Percentiles rank a stretch among this genome's conserved stretches.
These are phyloP conservation scores for Mnemiopsis leidyi DNA, from an alignment of 37 sponge, comb jelly and placozoan genomes.

Conservation along the genomic window DNA sequence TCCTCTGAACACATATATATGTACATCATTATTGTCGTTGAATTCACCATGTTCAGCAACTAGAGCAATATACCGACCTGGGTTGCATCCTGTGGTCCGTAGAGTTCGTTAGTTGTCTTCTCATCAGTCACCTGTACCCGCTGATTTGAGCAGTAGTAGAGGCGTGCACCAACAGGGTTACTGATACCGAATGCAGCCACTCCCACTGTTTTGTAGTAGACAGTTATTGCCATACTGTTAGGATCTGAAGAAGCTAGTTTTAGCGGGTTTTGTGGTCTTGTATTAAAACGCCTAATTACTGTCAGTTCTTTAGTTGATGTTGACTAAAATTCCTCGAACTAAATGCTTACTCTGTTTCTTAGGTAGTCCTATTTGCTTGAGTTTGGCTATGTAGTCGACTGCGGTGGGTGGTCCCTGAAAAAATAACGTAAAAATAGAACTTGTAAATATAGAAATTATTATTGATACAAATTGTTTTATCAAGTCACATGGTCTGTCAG, in stretches of 20 bases:
- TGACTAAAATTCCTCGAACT: no score
- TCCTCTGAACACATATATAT: no score
- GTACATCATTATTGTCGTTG: no score
- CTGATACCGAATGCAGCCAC: conserved; percentile 63
- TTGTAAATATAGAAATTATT: no score
- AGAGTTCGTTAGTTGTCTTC: conserved; percentile 46
- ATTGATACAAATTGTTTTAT: no score
- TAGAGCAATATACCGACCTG: conserved; percentile 1
- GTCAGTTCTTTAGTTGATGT: no score
- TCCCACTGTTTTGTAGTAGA: conserved; percentile 66
- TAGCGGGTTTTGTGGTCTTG: not conserved
- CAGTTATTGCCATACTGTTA: conserved; percentile 64
- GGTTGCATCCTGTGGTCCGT: conserved; percentile 56
- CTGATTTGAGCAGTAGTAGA: conserved; percentile 62
- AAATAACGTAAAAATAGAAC: not conserved
- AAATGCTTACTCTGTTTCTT: conserved; percentile 58
- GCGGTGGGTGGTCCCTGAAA: not conserved
- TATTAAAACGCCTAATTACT: not conserved
- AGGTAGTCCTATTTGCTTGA: conserved; percentile 20
- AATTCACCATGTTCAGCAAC: no score
- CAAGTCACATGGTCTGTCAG: no score
- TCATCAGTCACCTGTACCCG: conserved; percentile 51
- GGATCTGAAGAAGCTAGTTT: not conserved
- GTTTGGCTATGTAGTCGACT: conserved; percentile 24
- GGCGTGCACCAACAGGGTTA: conserved; percentile 61